These are phyloP conservation scores for Ricordea florida DNA, from an alignment of 92 coral and sea anemone genomes.

Conservation along the genomic window DNA sequence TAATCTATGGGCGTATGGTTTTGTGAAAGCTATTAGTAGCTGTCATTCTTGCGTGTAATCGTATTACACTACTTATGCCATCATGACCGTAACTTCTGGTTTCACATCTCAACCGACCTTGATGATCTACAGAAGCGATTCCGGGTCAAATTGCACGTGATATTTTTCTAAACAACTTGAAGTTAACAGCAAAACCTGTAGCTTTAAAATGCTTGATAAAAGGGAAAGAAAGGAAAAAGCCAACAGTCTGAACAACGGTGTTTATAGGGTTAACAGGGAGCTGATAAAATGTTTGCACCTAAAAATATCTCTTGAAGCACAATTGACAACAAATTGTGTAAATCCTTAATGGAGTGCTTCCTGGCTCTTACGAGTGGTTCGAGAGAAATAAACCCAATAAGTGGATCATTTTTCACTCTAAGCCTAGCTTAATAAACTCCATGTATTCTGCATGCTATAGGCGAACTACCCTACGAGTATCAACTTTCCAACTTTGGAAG, in stretches of 20 bases:
- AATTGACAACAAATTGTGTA: constrained; percentile 38
- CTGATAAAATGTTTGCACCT: not conserved
- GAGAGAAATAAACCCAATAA: too few species aligned
- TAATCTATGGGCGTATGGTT: constrained; percentile 34
- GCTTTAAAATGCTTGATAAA: not conserved
- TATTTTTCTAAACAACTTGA: not conserved
- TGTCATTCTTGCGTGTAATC: constrained; percentile 43
- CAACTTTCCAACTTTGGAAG: too few species aligned
- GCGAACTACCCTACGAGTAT: too few species aligned
- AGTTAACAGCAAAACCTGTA: not conserved
- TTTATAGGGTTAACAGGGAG: constrained; percentile 9
- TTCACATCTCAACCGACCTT: too few species aligned
- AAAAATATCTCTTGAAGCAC: constrained; percentile 12
- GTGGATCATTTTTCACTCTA: too few species aligned
- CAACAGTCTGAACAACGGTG: not conserved
- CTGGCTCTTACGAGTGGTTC: not conserved
- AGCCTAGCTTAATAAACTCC: too few species aligned
- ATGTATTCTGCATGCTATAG: too few species aligned
- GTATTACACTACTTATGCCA: constrained; percentile 19
- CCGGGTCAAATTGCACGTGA: not conserved
- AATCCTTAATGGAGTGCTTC: constrained; percentile 28
- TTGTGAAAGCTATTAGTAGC: constrained; percentile 1
- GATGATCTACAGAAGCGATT: too few species aligned
- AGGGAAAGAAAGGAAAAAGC: not conserved
- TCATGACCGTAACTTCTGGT: not conserved